Evolutionary conservation across 2,113 vertebrate genomes (phyloP).

Genomic region (Buteo buteo): DNA sequence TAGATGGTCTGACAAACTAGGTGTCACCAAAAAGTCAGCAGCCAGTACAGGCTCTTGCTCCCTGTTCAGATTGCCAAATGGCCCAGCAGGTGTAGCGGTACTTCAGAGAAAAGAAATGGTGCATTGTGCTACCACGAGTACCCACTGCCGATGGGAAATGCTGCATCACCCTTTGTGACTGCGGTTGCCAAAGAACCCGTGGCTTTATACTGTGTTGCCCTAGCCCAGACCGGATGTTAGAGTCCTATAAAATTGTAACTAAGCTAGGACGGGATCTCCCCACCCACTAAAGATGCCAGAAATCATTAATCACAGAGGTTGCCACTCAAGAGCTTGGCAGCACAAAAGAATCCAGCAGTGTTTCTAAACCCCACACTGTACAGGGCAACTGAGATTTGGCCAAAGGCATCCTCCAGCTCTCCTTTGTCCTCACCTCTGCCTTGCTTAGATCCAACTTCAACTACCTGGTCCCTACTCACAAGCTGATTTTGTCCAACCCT

Average conservation of each 20-base stretch:
- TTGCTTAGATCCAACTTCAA: background rate
- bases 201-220: background rate
- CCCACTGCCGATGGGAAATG: accelerated
- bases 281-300: background rate
- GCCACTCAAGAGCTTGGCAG: background rate
- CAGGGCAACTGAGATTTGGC: background rate
- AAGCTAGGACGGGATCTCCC: background rate
- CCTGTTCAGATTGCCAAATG: background rate
- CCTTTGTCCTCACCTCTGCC: background rate
- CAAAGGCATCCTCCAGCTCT: background rate
- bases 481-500: background rate
- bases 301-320: background rate
- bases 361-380: background rate
- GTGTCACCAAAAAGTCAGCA: background rate
- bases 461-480: background rate
- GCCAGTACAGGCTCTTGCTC: background rate
- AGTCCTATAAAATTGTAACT: background rate
- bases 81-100: background rate
- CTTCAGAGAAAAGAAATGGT: background rate
- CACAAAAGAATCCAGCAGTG: background rate
- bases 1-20: background rate
- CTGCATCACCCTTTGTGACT: background rate
- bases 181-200: background rate
- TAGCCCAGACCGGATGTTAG: background rate
- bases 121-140: background rate